Evolutionary conservation across 2,113 vertebrate species (phyloP), one percentile per base, ranked within the genome.

Genomic region (Carassius gibelio): DNA sequence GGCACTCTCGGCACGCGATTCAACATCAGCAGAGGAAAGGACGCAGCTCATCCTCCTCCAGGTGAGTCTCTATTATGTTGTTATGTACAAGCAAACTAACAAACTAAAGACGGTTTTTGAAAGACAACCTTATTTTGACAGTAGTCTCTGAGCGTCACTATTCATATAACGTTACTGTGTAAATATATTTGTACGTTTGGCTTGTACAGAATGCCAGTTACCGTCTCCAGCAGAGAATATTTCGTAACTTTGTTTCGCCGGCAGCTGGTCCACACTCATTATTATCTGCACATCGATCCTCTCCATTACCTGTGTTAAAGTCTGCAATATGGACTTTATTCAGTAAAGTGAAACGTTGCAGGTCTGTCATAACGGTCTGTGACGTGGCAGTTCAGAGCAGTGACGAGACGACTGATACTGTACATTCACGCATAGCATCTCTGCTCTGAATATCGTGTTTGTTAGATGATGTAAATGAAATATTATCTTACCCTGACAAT

Each of bases 381-480:
- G 94, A 95, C 94, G 94, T 95, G 94, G 94, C 94, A 95, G 26
- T 74, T 74, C 55, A 88, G 83, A 30, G 83, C 86, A 87, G 85
- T 86, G 38, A 42, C 36, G 81, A 52, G 38, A 42, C 82, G 64
- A 84, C 34, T 48, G 45, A 42, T 48, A 48, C 9, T 57, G 30
- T 72, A 55, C 81, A 57, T 72, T 8, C 0, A 23, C 11, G 0
- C 48, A 2, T 4, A 34, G 30, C 64, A 82, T 15, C 62, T 52
- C 23, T 36, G 6, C 50, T 50, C n/a, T 52, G 45, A 52, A 36
- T 36, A 13, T 14, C 50, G n/a, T 38, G 38, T 23, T 30, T 36
- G 9, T 14, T 76, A 14, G 3, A n/a, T 57, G 4, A 36, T 57
- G n/a, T 11, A 13, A 1, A 1, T 17, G 11, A 23, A 1, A 1